A percentile compares a stretch with the other conserved stretches of the same genome.
Evolutionary conservation across 1,140 invertebrate species (phyloP).

Genomic region (Camponotus pennsylvanicus): DNA sequence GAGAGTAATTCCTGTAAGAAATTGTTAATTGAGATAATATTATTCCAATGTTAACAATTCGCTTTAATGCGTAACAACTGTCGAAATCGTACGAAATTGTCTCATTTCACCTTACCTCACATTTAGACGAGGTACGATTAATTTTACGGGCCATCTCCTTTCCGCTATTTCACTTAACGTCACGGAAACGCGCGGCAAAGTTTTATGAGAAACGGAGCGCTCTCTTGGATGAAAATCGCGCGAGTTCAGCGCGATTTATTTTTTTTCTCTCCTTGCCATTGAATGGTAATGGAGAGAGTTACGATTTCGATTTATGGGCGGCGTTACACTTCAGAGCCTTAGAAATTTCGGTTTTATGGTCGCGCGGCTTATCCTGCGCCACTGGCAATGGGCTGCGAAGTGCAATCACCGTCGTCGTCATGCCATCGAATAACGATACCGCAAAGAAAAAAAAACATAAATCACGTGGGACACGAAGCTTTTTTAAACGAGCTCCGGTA

Average conservation of each 20-base stretch:
- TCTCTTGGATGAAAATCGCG: conserved; percentile 46
- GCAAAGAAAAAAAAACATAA: conserved; percentile 72
- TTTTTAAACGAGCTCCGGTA: neutral
- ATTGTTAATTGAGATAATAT: neutral
- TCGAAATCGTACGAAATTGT: conserved; percentile 19
- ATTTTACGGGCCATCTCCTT: conserved; percentile 49
- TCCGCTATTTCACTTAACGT: conserved; percentile 52
- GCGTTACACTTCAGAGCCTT: conserved; percentile 73
- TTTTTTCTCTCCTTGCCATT: conserved; percentile 57
- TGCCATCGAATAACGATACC: conserved; percentile 74
- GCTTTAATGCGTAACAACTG: neutral
- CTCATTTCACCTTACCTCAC: neutral
- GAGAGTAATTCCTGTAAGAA: too few species aligned
- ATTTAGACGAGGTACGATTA: conserved; percentile 32
- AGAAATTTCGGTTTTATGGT: conserved; percentile 78
- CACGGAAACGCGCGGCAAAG: conserved; percentile 47
- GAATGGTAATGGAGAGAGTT: conserved; percentile 77
- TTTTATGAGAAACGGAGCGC: conserved; percentile 63
- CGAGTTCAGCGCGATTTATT: conserved; percentile 47
- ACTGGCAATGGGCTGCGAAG: conserved; percentile 70
- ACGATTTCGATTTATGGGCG: conserved; percentile 75
- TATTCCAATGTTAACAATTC: neutral
- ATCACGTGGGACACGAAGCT: conserved; percentile 56
- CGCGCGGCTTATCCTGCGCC: conserved; percentile 74
- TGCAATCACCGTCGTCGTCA: conserved; percentile 60